Base-by-base conservation (phyloP, 2,113 vertebrate species). In the Connochaetes taurinus region DNA sequence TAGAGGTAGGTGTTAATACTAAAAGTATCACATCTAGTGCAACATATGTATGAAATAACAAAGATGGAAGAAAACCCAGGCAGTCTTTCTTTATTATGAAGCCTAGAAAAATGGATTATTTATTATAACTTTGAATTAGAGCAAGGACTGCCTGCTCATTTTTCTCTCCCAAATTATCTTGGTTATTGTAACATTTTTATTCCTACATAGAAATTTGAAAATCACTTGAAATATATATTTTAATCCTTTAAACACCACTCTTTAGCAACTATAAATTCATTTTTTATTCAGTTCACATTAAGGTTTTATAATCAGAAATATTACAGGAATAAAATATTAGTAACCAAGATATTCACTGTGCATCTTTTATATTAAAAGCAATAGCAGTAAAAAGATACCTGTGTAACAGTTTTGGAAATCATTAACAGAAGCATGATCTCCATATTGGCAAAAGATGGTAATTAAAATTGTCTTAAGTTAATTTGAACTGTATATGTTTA, bases 211-310 rank as follows among this genome's bases (percentile, higher is more conserved):
- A 27, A 83, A 60, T 76, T 53, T 87, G 27, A 64, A 88, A 50
- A 29, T 52, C 27, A 78, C 2, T 64, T 82, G 74, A 52, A 90
- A 64, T 78, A 25, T 2, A 86, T 53, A 52, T 87, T 67, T 64
- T 67, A 80, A 93, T 5, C 36, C 3, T 60, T 40, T 23, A 94
- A 10, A 74, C 2, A n/a, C 7, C n/a, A 90, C 1, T 58, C 14
- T 9, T 97, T 45, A 60, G 82, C 45, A 87, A 60, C 31, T 12
- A 80, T n/a, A 76, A 45, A 62, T 64, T 36, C 10, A 83, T 83
- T 62, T 76, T 76, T 84, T 71, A 86, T 93, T 96, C 10, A 29
- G 17, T 88, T 87, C 31, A n/a, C 13, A 60, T 89, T 92, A 93
- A 45, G 0, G 15, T 76, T 93, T 84, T 58, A 64, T 52, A 74